Percentiles rank a stretch among this genome's conserved stretches.
phyloP scores from a whole-genome alignment of 2,888 invertebrate genomes.

The Caenorhabditis sp. region DNA sequence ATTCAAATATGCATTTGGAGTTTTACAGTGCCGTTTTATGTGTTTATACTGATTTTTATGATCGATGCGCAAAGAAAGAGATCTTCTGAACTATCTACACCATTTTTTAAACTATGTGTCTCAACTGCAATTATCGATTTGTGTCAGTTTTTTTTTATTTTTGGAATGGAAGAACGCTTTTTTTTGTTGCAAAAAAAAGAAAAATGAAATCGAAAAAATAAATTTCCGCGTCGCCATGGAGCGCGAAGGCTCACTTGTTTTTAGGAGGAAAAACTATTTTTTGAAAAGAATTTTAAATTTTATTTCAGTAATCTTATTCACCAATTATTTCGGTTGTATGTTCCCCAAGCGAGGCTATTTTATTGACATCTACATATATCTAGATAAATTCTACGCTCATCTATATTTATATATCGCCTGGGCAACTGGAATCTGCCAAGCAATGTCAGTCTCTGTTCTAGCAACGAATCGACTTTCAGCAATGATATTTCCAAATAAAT shows the following conservation, averaged over 20 bases:
- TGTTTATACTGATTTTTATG: slow-evolving; percentile 12
- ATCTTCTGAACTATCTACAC: slow-evolving; percentile 18
- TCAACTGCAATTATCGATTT: slow-evolving; percentile 32
- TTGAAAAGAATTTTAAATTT: too few relatives aligned
- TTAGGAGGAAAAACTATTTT: too few relatives aligned
- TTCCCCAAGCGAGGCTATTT: slow-evolving; percentile 28
- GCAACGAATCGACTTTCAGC: slow-evolving; percentile 34
- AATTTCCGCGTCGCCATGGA: too few relatives aligned
- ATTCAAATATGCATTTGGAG: slow-evolving; percentile 27
- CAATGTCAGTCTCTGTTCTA: slow-evolving; percentile 30
- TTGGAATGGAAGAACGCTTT: too few relatives aligned
- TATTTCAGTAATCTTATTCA: slow-evolving; percentile 24
- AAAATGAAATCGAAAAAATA: too few relatives aligned
- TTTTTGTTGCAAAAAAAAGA: too few relatives aligned
- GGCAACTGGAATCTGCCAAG: slow-evolving; percentile 31
- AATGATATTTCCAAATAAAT: slow-evolving; percentile 20
- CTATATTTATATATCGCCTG: slow-evolving; percentile 32
- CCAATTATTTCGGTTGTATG: slow-evolving; percentile 32
- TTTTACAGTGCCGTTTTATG: slow-evolving; percentile 32
- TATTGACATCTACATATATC: slow-evolving; percentile 16
- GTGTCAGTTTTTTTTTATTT: slow-evolving; percentile 19
- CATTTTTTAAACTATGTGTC: slow-evolving; percentile 39
- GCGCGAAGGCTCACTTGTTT: too few relatives aligned
- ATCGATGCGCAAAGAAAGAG: slow-evolving; percentile 21
- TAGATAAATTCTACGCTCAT: slow-evolving; percentile 23